Conservation (phyloP, 2,797 vertebrate genomes). For the Chromobotia macracanthus region DNA sequence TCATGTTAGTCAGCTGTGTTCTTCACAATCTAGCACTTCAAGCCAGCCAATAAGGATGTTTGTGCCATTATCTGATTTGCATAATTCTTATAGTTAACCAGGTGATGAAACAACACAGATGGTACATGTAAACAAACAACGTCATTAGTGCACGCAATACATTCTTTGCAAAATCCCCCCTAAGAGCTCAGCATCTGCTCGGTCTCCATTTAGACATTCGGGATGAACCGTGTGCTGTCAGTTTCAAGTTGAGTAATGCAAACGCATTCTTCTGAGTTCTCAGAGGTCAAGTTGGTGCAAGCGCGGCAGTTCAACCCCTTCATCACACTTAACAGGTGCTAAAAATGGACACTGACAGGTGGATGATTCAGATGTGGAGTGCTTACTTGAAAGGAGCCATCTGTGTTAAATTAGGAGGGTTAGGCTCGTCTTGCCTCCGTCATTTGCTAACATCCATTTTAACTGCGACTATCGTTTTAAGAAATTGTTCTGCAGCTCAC, state of each 20-base stretch:
- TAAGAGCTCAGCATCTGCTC: background rate
- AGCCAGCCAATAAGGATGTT: background rate
- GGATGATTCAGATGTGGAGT: background rate
- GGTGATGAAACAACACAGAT: background rate
- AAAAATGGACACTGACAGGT: background rate
- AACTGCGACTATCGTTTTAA: slow-evolving; percentile 26
- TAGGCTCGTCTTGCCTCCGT: slow-evolving; percentile 3
- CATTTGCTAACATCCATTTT: slow-evolving; percentile 43
- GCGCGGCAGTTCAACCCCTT: background rate
- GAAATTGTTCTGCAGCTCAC: slow-evolving; percentile 16
- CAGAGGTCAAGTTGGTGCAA: background rate
- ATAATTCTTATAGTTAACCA: background rate
- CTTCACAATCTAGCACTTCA: background rate
- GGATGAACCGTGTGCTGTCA: background rate
- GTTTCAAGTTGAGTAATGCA: background rate
- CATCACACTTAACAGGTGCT: background rate
- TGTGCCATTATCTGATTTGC: background rate
- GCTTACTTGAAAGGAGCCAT: slow-evolving; percentile 50
- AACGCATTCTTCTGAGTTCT: background rate
- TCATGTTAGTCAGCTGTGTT: background rate
- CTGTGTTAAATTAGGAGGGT: slow-evolving; percentile 52
- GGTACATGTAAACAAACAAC: background rate
- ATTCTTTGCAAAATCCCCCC: background rate
- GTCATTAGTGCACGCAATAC: background rate
- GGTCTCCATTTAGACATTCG: background rate